phyloP scores from a whole-genome alignment of 2,797 vertebrate species.

The Artibeus jamaicensis region DNA sequence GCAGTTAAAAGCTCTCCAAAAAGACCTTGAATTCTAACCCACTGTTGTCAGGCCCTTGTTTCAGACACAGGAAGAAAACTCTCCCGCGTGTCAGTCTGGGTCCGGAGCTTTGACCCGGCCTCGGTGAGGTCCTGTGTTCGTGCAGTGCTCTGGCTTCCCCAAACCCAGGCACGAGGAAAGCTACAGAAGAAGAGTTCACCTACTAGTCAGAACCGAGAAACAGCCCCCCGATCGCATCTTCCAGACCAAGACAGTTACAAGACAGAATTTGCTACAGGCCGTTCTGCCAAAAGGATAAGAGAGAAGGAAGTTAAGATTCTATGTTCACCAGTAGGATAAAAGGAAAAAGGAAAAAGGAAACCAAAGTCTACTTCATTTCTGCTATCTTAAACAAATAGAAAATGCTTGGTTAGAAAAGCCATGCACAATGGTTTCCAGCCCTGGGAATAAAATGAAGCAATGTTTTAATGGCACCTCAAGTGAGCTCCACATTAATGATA shows the following conservation, averaged over 20 bases:
- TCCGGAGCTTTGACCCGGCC: neutral
- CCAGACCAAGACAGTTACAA: neutral
- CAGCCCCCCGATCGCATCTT: neutral
- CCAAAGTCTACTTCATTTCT: neutral
- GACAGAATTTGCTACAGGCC: neutral
- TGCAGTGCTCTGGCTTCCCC: neutral
- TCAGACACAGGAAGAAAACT: neutral
- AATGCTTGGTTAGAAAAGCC: neutral
- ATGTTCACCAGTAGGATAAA: neutral
- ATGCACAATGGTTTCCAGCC: neutral
- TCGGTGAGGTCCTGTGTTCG: neutral
- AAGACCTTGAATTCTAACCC: neutral
- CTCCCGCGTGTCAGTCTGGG: neutral
- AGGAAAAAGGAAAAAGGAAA: neutral
- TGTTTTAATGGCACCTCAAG: neutral
- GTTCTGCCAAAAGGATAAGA: neutral
- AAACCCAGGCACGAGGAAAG: neutral
- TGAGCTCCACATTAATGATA: neutral
- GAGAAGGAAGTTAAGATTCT: neutral
- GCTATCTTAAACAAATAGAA: neutral
- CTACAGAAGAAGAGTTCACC: neutral
- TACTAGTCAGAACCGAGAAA: neutral
- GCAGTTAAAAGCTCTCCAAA: neutral
- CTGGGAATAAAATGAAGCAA: neutral
- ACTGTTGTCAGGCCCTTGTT: neutral